Conservation (phyloP, 2,888 invertebrate genomes). For the Adelognathus sp. region DNA sequence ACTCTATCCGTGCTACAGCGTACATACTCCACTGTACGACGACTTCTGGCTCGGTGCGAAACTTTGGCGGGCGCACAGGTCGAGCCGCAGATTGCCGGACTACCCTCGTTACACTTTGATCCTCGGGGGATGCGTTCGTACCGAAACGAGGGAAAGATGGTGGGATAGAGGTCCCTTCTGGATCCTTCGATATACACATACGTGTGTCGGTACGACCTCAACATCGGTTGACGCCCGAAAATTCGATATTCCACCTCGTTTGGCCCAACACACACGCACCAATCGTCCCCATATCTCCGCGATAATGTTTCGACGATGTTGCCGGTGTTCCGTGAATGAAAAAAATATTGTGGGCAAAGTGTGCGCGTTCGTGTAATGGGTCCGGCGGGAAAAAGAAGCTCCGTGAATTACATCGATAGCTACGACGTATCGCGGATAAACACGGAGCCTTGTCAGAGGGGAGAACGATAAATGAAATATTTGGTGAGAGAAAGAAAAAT, state of each 20-base stretch:
- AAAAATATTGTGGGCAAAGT: no score
- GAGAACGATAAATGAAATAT: neutral
- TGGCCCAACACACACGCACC: no score
- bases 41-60: neutral
- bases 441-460: neutral
- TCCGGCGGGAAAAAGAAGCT: neutral
- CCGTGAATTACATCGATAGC: neutral
- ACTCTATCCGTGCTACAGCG: slow-evolving; percentile 1
- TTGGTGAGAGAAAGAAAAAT: neutral
- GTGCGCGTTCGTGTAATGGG: neutral
- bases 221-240: neutral
- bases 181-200: slow-evolving; percentile 5
- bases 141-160: neutral
- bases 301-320: neutral
- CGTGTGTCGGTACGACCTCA: no score
- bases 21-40: neutral
- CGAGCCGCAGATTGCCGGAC: slow-evolving; percentile 1
- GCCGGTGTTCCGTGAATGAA: neutral
- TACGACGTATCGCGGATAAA: neutral
- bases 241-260: neutral
- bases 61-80: neutral
- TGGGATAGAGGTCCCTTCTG: neutral
- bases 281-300: neutral
- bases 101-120: slow-evolving; percentile 50
- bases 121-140: slow-evolving; percentile 33